Percentiles rank a stretch among this genome's conserved stretches.
Evolutionary conservation across 2,888 invertebrate genomes (phyloP).

Genomic region (Acanthosepion lycidas): DNA sequence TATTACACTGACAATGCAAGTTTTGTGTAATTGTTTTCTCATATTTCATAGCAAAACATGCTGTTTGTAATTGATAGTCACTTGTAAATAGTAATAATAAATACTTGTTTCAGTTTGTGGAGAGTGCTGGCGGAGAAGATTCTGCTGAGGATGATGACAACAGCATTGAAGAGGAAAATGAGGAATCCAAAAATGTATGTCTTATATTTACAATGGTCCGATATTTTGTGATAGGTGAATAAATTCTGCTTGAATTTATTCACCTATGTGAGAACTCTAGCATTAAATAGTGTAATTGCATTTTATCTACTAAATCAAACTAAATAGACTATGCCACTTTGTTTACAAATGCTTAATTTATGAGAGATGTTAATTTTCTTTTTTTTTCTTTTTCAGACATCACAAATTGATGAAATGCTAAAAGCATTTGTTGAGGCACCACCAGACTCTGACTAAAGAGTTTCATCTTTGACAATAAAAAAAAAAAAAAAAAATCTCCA

Average conservation of each 20-base stretch:
- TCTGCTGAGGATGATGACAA: slow-evolving; percentile 33
- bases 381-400: neutral
- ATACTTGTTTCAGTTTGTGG: neutral
- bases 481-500: neutral
- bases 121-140: slow-evolving; percentile 16
- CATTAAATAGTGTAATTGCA: too few species aligned
- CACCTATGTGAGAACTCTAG: too few species aligned
- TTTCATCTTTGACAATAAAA: neutral
- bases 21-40: neutral
- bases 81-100: neutral
- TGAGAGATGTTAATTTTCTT: too few species aligned
- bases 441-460: slow-evolving; percentile 35
- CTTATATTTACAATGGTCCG: too few species aligned
- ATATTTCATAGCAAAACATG: neutral
- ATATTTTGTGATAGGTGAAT: neutral
- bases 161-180: neutral
- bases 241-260: too few species aligned
- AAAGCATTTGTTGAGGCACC: slow-evolving; percentile 43
- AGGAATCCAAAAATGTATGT: slow-evolving; percentile 38
- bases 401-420: slow-evolving; percentile 22
- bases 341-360: too few species aligned
- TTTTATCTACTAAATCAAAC: too few species aligned
- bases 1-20: neutral
- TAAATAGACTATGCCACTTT: too few species aligned
- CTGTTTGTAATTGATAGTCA: too few species aligned